phyloP scores from a whole-genome alignment of 2,113 vertebrate genomes.

The Equus quagga region DNA sequence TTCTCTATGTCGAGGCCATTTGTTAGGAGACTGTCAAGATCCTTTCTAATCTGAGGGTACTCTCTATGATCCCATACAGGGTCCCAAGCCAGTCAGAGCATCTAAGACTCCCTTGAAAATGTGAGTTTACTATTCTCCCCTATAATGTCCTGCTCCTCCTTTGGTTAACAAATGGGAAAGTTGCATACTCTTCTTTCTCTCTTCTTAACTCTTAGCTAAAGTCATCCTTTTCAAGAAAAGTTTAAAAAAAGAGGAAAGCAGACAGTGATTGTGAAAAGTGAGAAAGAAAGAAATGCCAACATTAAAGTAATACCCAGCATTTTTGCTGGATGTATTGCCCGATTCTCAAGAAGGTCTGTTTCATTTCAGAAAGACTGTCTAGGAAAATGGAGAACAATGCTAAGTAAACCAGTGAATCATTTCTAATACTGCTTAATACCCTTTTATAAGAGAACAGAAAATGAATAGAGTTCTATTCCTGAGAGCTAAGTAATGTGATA shows the following conservation, averaged over 20 bases:
- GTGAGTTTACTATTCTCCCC: not conserved
- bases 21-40: not conserved
- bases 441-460: slow-evolving; percentile 60
- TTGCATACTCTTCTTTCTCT: not conserved
- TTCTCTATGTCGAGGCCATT: not conserved
- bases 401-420: slow-evolving; percentile 71
- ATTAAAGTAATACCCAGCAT: slow-evolving; percentile 49
- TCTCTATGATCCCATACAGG: not conserved
- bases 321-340: slow-evolving; percentile 60
- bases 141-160: not conserved
- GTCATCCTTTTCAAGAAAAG: slow-evolving; percentile 10
- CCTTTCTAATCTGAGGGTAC: not conserved
- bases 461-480: slow-evolving; percentile 54
- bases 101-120: not conserved
- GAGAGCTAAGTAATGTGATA: slow-evolving; percentile 62
- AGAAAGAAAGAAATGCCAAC: slow-evolving; percentile 63
- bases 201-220: not conserved
- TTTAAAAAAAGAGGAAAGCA: not conserved
- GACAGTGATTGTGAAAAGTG: slow-evolving; percentile 57
- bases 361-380: slow-evolving; percentile 65
- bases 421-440: slow-evolving; percentile 75
- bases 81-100: not conserved
- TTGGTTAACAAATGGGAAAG: not conserved
- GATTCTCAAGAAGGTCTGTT: slow-evolving; percentile 57
- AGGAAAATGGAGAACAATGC: slow-evolving; percentile 58